Conservation (phyloP, 2,113 vertebrate species). For the Pionites leucogaster region DNA sequence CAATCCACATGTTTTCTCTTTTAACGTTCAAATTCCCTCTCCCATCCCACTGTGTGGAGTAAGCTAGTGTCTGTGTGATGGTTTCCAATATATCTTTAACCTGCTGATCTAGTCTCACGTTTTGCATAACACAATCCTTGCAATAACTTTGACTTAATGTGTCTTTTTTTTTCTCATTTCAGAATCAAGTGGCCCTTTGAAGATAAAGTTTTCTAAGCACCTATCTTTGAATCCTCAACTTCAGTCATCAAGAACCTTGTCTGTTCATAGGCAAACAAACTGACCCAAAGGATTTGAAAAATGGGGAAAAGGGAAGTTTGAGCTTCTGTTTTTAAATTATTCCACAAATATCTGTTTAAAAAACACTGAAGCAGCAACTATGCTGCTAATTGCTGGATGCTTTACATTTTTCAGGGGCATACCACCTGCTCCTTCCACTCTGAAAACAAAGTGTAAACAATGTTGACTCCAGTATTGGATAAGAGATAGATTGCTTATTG, state of each 20-base stretch:
- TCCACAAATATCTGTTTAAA: background rate
- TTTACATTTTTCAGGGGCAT: background rate
- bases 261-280: background rate
- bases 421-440: background rate
- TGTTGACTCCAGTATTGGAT: background rate
- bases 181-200: background rate
- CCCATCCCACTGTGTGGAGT: background rate
- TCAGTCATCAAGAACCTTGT: background rate
- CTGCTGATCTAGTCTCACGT: accelerated
- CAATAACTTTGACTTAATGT: background rate
- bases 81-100: background rate
- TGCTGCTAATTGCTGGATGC: background rate
- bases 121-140: background rate
- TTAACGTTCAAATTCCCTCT: background rate
- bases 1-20: background rate
- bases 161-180: background rate
- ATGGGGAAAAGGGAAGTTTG: background rate
- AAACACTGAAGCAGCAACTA: background rate
- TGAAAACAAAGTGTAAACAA: background rate
- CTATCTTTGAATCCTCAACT: background rate
- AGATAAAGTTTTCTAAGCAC: background rate
- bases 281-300: background rate
- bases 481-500: background rate
- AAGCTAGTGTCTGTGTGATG: background rate
- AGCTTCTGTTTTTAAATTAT: background rate